Evolutionary conservation across 2,888 invertebrate species (phyloP).

Genomic region (Xiphydria camelus): DNA sequence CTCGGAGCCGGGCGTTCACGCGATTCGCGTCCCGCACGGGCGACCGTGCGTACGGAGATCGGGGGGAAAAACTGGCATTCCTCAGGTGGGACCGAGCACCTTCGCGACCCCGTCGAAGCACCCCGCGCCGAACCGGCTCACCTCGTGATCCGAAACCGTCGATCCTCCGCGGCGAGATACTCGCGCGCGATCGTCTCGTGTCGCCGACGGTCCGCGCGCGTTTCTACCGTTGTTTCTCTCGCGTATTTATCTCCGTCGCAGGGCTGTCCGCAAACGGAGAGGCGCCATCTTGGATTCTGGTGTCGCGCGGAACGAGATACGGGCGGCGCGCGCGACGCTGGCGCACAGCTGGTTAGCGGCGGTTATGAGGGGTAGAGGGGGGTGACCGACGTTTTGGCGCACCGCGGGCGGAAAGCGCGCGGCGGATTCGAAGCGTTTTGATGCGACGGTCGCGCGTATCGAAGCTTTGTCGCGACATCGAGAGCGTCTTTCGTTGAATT

Average conservation of each 20-base stretch:
- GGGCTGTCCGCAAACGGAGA: conserved; percentile 48
- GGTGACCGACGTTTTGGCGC: no score
- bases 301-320: conserved; percentile 37
- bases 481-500: no score
- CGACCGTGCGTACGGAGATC: conserved; percentile 1
- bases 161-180: no score
- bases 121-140: no score
- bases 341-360: no score
- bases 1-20: not conserved
- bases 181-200: not conserved
- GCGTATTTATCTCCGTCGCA: conserved; percentile 48
- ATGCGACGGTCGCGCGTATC: no score
- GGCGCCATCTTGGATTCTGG: conserved; percentile 51
- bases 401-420: conserved; percentile 12
- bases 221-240: conserved; percentile 19
- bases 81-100: conserved; percentile 29
- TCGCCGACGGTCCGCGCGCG: conserved; percentile 2
- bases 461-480: no score
- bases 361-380: no score
- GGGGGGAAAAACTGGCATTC: conserved; percentile 24
- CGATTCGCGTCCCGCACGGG: not conserved
- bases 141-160: no score
- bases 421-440: no score
- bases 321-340: conserved; percentile 26
- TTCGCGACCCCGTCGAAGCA: no score